Evolutionary conservation across 2,888 invertebrate species (phyloP), one percentile per base, ranked within the genome.

Genomic region (Andrena praecox): DNA sequence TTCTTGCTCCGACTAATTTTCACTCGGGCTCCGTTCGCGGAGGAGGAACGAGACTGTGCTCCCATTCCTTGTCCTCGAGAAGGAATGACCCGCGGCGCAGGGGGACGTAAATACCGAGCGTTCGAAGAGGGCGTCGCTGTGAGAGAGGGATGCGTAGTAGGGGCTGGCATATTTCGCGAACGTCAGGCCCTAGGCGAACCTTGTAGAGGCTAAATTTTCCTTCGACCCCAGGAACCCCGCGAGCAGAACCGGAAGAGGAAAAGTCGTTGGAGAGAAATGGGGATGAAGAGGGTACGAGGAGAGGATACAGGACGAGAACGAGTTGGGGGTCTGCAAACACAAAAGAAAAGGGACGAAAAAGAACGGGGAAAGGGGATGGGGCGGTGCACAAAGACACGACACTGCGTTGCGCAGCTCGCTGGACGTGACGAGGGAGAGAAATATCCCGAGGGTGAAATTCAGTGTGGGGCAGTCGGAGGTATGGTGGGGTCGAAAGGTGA

Each of bases 381-480:
- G 66, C 60, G 73, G 59, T 64, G 87, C 78, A 87, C 85, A 87
- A 83, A 87, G 88, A 82, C 82, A 74, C 81, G 87, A 80, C 73
- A 76, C 70, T 87, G 85, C 80, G 87, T 83, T 86, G 88, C 80
- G 88, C 88, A 86, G 86, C 80, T 87, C 56, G 87, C 79, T 77
- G 87, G 80, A 88, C 87, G 89, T 88, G 89, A 88, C 85, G 83
- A 88, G 89, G 82, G 77, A 88, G 87, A 88, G 83, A 88, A 88
- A 88, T 88, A 88, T 87, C 85, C 80, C 83, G 76, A 79, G 83
- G 83, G 85, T 83, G 71, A 85, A 79, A 85, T 87, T 84, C 87
- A 77, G 52, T 48, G 67, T 74, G 52, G 77, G 59, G 56, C 27
- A 35, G 52, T 10, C 56, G 29, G 6, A 31, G 8, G 56, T 16